Percentiles rank a stretch among this genome's conserved stretches.
Evolutionary conservation across 1,140 invertebrate species (phyloP).

Genomic region (Drosophila cardini): DNA sequence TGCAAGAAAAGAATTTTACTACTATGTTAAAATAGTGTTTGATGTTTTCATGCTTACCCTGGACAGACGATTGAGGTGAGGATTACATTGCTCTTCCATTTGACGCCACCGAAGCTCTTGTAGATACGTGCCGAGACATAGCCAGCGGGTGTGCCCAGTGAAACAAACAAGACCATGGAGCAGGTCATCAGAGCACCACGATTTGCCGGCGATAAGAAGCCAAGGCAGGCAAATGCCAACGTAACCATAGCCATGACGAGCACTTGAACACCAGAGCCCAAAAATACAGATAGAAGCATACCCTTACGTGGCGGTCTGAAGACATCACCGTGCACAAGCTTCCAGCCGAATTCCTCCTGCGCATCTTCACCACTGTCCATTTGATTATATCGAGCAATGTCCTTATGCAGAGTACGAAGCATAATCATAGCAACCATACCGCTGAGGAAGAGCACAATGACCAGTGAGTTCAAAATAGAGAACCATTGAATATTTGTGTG

Average conservation of each 20-base stretch:
- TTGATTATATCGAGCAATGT: conserved; percentile 99
- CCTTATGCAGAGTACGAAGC: conserved; percentile 97
- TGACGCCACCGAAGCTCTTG: conserved; percentile 98
- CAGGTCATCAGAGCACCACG: conserved; percentile 99
- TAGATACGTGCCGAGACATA: conserved; percentile 98
- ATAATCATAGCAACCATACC: conserved; percentile 99
- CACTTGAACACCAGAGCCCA: conserved; percentile 98
- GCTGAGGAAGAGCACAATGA: conserved; percentile 95
- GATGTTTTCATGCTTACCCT: conserved; percentile 88
- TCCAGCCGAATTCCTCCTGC: conserved; percentile 99
- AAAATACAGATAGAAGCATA: conserved; percentile 97
- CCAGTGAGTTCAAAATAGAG: conserved; percentile 95
- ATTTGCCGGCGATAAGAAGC: conserved; percentile 99
- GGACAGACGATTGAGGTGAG: conserved; percentile 98
- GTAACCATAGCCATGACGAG: conserved; percentile 91
- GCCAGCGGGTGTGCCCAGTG: conserved; percentile 97
- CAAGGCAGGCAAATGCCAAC: conserved; percentile 97
- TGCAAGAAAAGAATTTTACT: conserved; percentile 62
- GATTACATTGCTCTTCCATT: conserved; percentile 99
- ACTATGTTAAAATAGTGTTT: conserved; percentile 23
- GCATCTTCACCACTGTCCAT: conserved; percentile 98
- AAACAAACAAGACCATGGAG: conserved; percentile 97
- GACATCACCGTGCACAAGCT: conserved; percentile 97
- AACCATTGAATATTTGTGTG: conserved; percentile 99
- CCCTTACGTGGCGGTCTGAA: conserved; percentile 98